Base-by-base conservation (phyloP, 1,140 invertebrate genomes). In the Ceratina australensis region DNA sequence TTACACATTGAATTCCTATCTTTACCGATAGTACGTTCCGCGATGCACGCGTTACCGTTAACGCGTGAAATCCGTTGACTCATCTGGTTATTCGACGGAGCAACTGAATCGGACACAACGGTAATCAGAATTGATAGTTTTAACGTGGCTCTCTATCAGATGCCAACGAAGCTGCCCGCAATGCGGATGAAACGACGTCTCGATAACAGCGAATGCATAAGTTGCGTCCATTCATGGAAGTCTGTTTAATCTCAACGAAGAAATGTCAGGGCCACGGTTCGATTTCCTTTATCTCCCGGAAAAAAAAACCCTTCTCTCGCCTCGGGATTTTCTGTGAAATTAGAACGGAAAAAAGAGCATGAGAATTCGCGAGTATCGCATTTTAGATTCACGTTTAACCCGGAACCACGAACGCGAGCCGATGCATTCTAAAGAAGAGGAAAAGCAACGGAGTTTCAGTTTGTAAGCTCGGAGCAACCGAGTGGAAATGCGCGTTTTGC, bases 331-430 rank as follows among this genome's bases (percentile, higher is more conserved):
- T n/a, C 33, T 42, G 33, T 42, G 33, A 42, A 42, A 42, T 42
- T 42, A 42, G 33, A 42, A 2, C 33, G 33, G 33, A 42, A 8
- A 42, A 42, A 42, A n/a, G n/a, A n/a, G n/a, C 33, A 10, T 42
- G 33, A 42, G 10, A 7, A 42, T 10, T 42, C 33, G 47, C 42
- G 24, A 28, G 57, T 61, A 72, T 61, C 57, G 57, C 69, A 10
- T 26, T 66, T 65, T 66, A 65, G 52, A 74, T 56, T 18, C 33
- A n/a, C 72, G 72, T 73, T 64, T 63, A 54, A 73, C 49, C 50
- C 72, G 56, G 49, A 73, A 73, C 47, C 33, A 10, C 47, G 60
- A 56, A 42, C 60, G 54, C 49, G 72, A 73, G 61, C 42, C 4
- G 69, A 7, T 16, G 65, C 24, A 26, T 24, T 2, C 16, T n/a